Conservation (phyloP, 1,140 invertebrate species). For the Micrasema minimum region DNA sequence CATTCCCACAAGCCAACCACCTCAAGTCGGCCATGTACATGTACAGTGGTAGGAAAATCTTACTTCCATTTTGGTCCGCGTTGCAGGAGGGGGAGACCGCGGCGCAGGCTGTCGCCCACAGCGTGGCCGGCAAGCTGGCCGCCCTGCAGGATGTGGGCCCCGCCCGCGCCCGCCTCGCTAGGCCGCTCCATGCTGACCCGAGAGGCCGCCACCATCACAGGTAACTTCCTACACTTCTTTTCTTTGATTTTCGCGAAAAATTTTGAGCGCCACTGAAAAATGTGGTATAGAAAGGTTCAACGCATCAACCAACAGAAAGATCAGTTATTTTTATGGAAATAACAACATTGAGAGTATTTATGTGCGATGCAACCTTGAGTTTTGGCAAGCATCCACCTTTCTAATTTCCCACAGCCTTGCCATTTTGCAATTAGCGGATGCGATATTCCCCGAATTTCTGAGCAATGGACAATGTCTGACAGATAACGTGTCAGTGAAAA, state of each 20-base stretch:
- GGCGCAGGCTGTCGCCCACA: constrained; percentile 51
- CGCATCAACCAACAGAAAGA: not conserved
- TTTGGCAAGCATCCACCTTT: constrained; percentile 24
- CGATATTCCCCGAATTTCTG: constrained; percentile 4
- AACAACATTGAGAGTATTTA: constrained; percentile 7
- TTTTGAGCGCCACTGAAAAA: not conserved
- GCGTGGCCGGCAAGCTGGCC: constrained; percentile 67
- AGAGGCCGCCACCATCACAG: constrained; percentile 65
- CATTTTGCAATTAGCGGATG: constrained; percentile 2
- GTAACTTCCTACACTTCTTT: constrained; percentile 52
- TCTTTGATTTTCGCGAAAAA: not conserved
- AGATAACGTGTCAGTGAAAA: not conserved
- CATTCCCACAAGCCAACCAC: no score
- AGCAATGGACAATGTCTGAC: constrained; percentile 15
- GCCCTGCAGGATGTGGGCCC: constrained; percentile 67
- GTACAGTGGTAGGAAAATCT: not conserved
- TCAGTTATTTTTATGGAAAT: constrained; percentile 1
- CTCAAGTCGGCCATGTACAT: no score
- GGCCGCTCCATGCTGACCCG: constrained; percentile 55
- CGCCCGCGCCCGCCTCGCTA: constrained; percentile 64
- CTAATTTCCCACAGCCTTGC: constrained; percentile 27
- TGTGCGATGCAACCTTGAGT: constrained; percentile 24
- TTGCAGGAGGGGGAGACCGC: constrained; percentile 49
- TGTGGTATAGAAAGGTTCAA: no score
- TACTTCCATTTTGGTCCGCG: not conserved